phyloP scores from a whole-genome alignment of 2,113 vertebrate species.

The Sorex fumeus region DNA sequence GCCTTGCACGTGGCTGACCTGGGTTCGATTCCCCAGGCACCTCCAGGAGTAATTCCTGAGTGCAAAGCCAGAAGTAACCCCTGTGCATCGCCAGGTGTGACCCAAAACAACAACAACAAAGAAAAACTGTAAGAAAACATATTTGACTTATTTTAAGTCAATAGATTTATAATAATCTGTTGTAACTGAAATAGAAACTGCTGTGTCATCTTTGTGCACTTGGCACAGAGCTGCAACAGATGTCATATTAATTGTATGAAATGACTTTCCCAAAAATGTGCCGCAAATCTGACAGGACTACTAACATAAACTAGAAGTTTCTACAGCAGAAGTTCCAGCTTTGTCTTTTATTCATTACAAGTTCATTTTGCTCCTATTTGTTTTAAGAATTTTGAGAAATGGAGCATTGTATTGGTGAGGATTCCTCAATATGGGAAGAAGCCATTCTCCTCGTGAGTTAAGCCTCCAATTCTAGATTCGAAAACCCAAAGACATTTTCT shows the following conservation, averaged over 20 bases:
- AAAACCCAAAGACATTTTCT: constrained; percentile 40
- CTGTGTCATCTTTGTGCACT: background rate
- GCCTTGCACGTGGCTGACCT: no score
- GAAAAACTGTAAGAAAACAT: background rate
- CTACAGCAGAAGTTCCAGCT: background rate
- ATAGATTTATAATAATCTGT: background rate
- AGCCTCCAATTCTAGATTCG: constrained; percentile 10
- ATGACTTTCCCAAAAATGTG: background rate
- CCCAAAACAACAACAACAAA: no score
- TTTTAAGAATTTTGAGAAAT: constrained; percentile 18
- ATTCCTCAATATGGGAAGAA: background rate
- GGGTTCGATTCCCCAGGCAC: no score
- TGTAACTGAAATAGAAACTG: constrained; percentile 41
- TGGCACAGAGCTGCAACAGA: background rate
- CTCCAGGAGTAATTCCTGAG: no score
- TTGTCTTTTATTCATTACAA: constrained; percentile 35
- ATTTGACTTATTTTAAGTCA: constrained; percentile 4
- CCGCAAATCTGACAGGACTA: background rate
- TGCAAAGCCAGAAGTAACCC: no score
- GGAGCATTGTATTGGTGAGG: background rate
- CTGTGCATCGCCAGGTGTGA: no score
- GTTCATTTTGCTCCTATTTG: constrained; percentile 1
- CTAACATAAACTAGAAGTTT: background rate
- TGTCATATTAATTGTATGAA: constrained; percentile 19
- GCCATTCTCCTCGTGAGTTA: background rate